Conservation (phyloP, 2,797 vertebrate genomes). For the Morelia viridis region DNA sequence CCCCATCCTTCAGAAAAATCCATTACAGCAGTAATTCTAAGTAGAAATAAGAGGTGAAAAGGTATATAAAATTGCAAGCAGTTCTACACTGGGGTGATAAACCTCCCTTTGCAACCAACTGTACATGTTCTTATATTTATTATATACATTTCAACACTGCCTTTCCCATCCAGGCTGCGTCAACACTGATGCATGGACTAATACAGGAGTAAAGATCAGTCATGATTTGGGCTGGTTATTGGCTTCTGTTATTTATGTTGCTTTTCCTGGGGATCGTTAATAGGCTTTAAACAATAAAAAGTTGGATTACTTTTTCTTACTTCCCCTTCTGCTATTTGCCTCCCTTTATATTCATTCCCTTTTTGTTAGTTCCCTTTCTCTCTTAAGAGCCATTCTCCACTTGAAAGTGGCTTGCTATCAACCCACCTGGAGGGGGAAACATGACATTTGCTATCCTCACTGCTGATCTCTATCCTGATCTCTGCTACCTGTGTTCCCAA, state of each 20-base stretch:
- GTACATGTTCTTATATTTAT: no score
- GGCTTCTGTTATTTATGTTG: constrained; percentile 27
- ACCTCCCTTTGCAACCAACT: no score
- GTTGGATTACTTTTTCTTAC: not conserved
- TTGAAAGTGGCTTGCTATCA: not conserved
- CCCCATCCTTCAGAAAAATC: not conserved
- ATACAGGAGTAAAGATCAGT: not conserved
- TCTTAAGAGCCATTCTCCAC: not conserved
- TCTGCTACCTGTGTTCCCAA: not conserved
- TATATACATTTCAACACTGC: not conserved
- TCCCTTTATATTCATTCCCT: not conserved
- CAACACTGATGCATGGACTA: not conserved
- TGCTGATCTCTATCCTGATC: not conserved
- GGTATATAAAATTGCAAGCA: not conserved
- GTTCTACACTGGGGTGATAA: no score
- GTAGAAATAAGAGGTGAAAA: not conserved
- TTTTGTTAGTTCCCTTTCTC: not conserved
- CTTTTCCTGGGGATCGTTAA: constrained; percentile 6
- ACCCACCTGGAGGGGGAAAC: not conserved
- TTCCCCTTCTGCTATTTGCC: constrained; percentile 5
- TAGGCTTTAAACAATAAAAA: constrained; percentile 3
- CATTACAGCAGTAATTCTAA: not conserved
- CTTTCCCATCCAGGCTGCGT: not conserved
- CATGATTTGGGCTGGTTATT: not conserved
- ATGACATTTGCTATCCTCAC: constrained; percentile 3